phyloP scores from a whole-genome alignment of 2,797 vertebrate genomes.

The Hypotaenidia philippensis region DNA sequence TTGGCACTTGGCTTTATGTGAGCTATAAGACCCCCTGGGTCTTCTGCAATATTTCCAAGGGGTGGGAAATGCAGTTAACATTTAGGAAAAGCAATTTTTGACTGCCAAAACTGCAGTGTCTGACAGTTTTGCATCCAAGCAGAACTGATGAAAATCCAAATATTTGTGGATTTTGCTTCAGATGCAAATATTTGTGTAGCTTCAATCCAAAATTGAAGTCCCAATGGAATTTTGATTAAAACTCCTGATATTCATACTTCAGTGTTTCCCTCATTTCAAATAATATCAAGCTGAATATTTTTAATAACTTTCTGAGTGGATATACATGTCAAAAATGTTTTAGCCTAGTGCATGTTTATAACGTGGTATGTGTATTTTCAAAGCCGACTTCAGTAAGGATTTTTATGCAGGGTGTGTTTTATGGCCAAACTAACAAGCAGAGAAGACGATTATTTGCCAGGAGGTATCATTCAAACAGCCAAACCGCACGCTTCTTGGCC shows the following conservation, averaged over 20 bases:
- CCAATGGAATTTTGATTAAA: constrained; percentile 53
- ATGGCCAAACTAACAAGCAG: neutral
- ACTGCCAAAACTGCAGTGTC: constrained; percentile 70
- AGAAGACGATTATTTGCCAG: constrained; percentile 37
- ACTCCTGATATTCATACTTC: constrained; percentile 46
- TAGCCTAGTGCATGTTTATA: neutral
- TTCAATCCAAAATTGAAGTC: constrained; percentile 36
- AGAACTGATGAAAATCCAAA: constrained; percentile 75
- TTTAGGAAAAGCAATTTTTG: constrained; percentile 64
- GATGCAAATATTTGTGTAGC: constrained; percentile 65
- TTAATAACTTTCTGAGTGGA: constrained; percentile 22
- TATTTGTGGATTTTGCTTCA: constrained; percentile 68
- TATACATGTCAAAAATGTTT: constrained; percentile 41
- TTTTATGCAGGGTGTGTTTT: constrained; percentile 28
- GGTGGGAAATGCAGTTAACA: constrained; percentile 73
- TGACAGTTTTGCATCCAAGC: constrained; percentile 69
- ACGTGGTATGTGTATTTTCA: neutral
- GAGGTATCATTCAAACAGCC: constrained; percentile 1
- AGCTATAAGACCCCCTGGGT: constrained; percentile 59
- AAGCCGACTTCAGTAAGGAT: neutral
- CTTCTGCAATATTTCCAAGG: constrained; percentile 71
- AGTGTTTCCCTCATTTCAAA: constrained; percentile 51
- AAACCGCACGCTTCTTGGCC: neutral
- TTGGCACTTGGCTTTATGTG: constrained; percentile 35
- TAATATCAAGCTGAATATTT: constrained; percentile 33